phyloP scores from a whole-genome alignment of 2,797 vertebrate species.

The Alfaro cultratus region DNA sequence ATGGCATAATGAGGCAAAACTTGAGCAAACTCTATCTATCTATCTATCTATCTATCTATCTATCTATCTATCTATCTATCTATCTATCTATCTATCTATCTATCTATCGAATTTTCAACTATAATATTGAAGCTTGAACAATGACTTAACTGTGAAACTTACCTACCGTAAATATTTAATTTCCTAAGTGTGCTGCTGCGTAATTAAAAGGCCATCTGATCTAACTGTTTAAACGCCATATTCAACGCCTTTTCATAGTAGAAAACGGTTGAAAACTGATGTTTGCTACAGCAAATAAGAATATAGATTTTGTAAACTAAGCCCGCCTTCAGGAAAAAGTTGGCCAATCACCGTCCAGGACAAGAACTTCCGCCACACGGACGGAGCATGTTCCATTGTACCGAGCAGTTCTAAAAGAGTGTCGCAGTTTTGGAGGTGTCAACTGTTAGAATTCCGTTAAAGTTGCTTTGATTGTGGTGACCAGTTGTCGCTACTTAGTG shows the following conservation, averaged over 20 bases:
- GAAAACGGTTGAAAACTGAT: constrained; percentile 59
- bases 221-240: constrained; percentile 25
- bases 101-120: neutral
- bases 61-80: constrained; percentile 5
- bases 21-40: neutral
- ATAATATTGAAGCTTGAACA: neutral
- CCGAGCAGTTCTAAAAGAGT: constrained; percentile 57
- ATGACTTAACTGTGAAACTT: neutral
- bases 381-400: constrained; percentile 77
- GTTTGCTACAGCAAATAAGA: constrained; percentile 42
- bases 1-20: neutral
- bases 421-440: constrained; percentile 44
- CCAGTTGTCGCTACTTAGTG: neutral
- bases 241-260: constrained; percentile 45
- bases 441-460: constrained; percentile 27
- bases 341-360: constrained; percentile 50
- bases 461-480: neutral
- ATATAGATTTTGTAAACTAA: accelerated
- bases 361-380: constrained; percentile 83
- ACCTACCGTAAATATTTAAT: neutral
- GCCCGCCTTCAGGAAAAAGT: constrained; percentile 27
- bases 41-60: constrained; percentile 8
- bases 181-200: accelerated
- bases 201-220: constrained; percentile 13
- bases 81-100: neutral